Percentiles rank a stretch among this genome's conserved stretches.
Evolutionary conservation across 2,113 vertebrate genomes (phyloP).

Genomic region (Cryptomyrus ogoouensis): DNA sequence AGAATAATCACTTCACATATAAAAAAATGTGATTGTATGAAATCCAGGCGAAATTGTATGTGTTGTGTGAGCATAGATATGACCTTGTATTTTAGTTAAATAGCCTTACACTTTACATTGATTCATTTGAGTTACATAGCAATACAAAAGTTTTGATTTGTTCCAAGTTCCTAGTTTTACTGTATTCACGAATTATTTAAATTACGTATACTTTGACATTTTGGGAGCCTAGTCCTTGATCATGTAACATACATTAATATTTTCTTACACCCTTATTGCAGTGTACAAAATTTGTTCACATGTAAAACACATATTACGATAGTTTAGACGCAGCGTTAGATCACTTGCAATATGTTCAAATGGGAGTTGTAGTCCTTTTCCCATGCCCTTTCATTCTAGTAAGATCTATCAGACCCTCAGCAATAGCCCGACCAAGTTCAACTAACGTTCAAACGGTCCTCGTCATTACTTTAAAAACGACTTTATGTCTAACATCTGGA

Average conservation of each 20-base stretch:
- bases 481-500: constrained; percentile 76
- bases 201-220: not conserved
- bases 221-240: not conserved
- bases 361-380: not conserved
- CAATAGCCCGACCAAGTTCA: constrained; percentile 54
- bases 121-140: not conserved
- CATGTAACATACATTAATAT: not conserved
- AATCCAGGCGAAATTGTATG: not conserved
- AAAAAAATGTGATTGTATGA: not conserved
- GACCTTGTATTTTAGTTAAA: not conserved
- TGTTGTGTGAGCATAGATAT: not conserved
- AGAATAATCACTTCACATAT: not conserved
- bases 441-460: constrained; percentile 47
- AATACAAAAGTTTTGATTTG: not conserved
- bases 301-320: not conserved
- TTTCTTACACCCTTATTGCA: not conserved
- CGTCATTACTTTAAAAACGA: constrained; percentile 55
- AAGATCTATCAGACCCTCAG: constrained; percentile 23
- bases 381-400: constrained; percentile 17
- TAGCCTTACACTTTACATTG: not conserved
- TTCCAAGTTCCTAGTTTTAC: not conserved
- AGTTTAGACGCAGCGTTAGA: not conserved
- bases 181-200: not conserved
- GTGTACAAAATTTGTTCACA: not conserved
- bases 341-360: not conserved